Percentiles rank a stretch among this genome's conserved stretches.
Evolutionary conservation across 2,888 invertebrate species (phyloP).

Genomic region (Pristionchus arcanus): DNA sequence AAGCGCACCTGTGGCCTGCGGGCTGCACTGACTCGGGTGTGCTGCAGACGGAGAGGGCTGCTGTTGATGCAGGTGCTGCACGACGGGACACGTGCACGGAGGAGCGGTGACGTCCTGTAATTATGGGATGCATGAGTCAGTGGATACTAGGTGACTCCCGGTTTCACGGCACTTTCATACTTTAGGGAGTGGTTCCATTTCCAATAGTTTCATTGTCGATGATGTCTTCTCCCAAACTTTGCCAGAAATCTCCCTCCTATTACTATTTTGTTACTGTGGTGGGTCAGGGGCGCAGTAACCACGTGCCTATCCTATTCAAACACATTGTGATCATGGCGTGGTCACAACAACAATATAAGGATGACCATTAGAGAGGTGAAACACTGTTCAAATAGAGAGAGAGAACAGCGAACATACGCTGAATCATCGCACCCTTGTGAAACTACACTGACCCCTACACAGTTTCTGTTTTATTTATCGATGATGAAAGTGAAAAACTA

Average conservation of each 20-base stretch:
- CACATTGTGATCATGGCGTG: not conserved
- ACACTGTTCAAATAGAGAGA: slow-evolving; percentile 8
- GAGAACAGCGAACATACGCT: slow-evolving; percentile 9
- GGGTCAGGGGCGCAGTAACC: not conserved
- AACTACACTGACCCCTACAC: not conserved
- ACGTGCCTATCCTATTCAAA: not conserved
- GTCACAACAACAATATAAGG: not conserved
- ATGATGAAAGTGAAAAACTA: no score
- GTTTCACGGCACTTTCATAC: no score
- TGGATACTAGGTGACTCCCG: no score
- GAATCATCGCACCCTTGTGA: not conserved
- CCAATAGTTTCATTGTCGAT: no score
- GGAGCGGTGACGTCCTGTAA: not conserved
- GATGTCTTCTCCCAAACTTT: no score
- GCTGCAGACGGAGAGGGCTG: not conserved
- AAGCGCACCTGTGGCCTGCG: no score
- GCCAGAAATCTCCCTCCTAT: no score
- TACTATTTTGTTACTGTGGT: no score
- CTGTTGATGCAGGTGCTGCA: no score
- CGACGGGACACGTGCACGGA: slow-evolving; percentile 9
- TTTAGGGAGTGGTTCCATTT: no score
- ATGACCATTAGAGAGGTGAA: not conserved
- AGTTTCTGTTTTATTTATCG: not conserved
- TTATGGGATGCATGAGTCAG: not conserved
- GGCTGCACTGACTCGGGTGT: not conserved